These are phyloP conservation scores for Chelonoidis abingdonii DNA, from an alignment of 2,113 vertebrate genomes.

Conservation along the genomic window DNA sequence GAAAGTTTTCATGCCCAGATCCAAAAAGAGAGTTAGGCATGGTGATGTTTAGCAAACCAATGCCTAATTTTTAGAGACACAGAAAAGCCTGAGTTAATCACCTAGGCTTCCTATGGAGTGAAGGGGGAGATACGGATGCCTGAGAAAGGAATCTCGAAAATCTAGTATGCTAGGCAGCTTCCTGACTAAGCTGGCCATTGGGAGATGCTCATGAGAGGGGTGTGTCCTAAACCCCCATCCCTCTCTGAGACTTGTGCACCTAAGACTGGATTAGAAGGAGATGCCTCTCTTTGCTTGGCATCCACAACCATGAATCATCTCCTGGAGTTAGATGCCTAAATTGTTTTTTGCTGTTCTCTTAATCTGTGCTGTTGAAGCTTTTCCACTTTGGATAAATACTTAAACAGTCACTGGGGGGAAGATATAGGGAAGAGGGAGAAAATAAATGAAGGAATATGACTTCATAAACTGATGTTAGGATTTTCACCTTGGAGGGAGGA, in stretches of 20 bases:
- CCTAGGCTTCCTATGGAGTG: no score
- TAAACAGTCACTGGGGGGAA: neutral
- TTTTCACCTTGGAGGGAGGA: neutral
- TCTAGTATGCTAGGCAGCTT: neutral
- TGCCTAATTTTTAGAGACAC: neutral
- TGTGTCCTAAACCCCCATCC: neutral
- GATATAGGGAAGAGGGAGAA: neutral
- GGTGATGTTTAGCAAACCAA: neutral
- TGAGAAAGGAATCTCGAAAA: neutral
- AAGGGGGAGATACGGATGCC: neutral
- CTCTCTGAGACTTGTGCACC: neutral
- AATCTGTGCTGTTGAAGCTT: neutral
- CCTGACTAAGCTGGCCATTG: neutral
- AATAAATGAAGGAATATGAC: neutral
- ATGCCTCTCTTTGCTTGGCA: neutral
- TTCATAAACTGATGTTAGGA: neutral
- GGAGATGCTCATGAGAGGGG: no score
- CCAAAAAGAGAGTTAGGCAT: neutral
- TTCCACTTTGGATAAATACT: neutral
- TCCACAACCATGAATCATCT: neutral
- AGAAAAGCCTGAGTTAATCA: neutral
- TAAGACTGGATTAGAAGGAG: neutral
- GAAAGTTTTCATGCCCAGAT: neutral
- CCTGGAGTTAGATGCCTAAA: neutral
- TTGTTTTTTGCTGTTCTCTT: neutral